Base-by-base conservation (phyloP, 2,888 invertebrate genomes). In the Laspeyria flexula region DNA sequence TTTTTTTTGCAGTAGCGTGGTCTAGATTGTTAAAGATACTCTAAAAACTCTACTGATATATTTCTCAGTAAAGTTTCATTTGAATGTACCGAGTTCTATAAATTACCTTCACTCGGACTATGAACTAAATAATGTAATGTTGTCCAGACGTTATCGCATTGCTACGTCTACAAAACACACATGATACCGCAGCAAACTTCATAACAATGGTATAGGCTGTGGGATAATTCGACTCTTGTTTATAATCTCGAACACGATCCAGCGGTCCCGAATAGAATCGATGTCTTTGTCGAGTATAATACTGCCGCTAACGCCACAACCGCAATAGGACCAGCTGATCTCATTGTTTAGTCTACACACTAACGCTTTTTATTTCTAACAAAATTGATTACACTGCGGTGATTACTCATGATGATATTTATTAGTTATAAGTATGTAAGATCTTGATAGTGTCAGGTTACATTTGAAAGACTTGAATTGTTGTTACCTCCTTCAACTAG, bases 331-430 rank as follows among this genome's bases (percentile, higher is more conserved):
- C 67, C 80, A 80, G 82, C 84, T 91, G 90, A 90, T 86, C 86
- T 90, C 90, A 91, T 90, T 91, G 91, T 90, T 91, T 91, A 90
- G 91, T 91, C 91, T 91, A 87, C 85, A 53, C 64, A 54, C 64
- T 66, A 72, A 67, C 77, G 79, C 73, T 83, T 85, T 85, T 83
- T 79, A 81, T 78, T 79, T 73, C 75, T 74, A 78, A 80, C 81
- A 74, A 78, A 79, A 74, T 73, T 69, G 72, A 76, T 72, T 75
- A 76, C 72, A 73, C 70, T 53, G 67, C 64, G 55, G 60, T 69
- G 69, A 76, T 73, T 75, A 73, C 72, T 73, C 67, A 66, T 49
- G 65, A 65, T 64, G 58, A 65, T 68, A 64, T 71, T 71, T 70
- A 70, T 72, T 71, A 52, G 57, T 69, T 71, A 55, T 42, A 31